These are phyloP conservation scores for Agrypnus murinus DNA, from an alignment of 2,888 invertebrate species.

Conservation along the genomic window DNA sequence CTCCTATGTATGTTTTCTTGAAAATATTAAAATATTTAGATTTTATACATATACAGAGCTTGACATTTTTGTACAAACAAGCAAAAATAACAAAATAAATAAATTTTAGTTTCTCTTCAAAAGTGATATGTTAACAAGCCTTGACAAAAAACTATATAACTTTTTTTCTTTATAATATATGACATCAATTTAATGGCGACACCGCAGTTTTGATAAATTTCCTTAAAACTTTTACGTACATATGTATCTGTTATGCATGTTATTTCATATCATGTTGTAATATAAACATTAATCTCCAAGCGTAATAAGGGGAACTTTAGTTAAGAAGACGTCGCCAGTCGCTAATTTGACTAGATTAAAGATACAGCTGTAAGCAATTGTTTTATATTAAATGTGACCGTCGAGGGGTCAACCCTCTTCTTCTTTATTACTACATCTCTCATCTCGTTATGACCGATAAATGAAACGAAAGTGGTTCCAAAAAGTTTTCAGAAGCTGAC, in stretches of 20 bases:
- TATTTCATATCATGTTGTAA: constrained; percentile 29
- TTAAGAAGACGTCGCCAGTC: constrained; percentile 57
- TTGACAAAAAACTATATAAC: no score
- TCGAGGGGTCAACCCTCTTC: constrained; percentile 62
- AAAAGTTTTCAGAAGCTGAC: constrained; percentile 30
- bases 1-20: no score
- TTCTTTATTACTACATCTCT: constrained; percentile 48
- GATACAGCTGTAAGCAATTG: constrained; percentile 69
- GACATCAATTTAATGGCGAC: no score
- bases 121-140: no score
- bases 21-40: no score
- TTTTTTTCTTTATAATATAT: no score
- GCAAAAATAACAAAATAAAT: no score
- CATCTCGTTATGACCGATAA: constrained; percentile 47
- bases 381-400: constrained; percentile 67
- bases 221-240: constrained; percentile 15
- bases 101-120: no score
- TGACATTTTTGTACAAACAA: no score
- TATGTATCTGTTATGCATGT: constrained; percentile 19
- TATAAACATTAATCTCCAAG: constrained; percentile 48
- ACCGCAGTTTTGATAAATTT: constrained; percentile 9
- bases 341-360: constrained; percentile 67
- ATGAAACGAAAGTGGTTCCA: constrained; percentile 33
- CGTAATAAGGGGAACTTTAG: constrained; percentile 49
- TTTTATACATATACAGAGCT: no score